Conservation (phyloP, 2,797 vertebrate species). For the Sebastes trivittatus region DNA sequence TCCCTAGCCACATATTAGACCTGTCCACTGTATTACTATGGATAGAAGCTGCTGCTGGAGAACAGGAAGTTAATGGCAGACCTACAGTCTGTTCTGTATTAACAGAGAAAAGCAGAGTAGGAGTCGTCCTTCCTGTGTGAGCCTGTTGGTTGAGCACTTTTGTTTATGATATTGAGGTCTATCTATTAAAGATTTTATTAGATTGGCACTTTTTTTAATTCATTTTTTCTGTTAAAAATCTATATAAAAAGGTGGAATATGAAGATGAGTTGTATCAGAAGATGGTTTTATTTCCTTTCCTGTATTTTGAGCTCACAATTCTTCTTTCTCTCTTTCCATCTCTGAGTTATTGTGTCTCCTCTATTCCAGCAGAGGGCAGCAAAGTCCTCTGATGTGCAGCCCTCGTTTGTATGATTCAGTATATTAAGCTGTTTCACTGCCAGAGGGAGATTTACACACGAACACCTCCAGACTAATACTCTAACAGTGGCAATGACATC, state of each 20-base stretch:
- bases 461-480: neutral
- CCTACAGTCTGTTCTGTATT: neutral
- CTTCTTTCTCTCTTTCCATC: neutral
- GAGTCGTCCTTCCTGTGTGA: no score
- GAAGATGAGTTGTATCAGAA: no score
- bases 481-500: neutral
- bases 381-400: slow-evolving; percentile 24
- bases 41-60: slow-evolving; percentile 13
- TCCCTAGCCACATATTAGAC: slow-evolving; percentile 9
- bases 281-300: neutral
- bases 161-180: neutral
- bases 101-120: neutral
- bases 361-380: slow-evolving; percentile 65
- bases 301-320: neutral
- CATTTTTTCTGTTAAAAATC: neutral
- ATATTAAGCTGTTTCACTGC: neutral
- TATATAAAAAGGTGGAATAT: neutral
- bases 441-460: neutral
- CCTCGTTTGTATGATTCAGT: neutral
- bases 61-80: neutral
- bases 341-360: neutral
- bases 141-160: neutral
- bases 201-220: neutral
- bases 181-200: neutral
- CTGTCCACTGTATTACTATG: neutral